Base-by-base conservation (phyloP, 2,113 vertebrate species). In the Sterrhoptilus dennistouni region DNA sequence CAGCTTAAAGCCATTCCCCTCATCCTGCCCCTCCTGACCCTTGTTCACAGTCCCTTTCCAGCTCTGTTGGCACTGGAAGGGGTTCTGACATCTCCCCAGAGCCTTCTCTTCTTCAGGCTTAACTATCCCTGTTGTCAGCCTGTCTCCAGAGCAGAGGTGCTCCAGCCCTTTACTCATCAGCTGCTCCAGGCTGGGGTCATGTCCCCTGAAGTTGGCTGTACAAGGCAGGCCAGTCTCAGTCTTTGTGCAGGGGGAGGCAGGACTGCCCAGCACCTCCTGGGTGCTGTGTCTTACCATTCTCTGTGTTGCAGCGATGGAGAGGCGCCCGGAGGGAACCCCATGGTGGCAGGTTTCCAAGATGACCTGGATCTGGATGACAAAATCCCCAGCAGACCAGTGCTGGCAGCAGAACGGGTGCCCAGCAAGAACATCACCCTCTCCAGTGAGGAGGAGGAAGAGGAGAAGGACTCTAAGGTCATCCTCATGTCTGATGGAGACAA, bases 341-440 rank as follows among this genome's bases (percentile, higher is more conserved):
- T 99, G 99, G 99, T 99, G 33, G 98, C 99, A 2, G 97, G 97
- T 25, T 99, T 99, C 97, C 99, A 99, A 95, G 99, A 99, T 1
- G 99, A 99, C 47, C 97, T 99, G 56, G 99, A 99, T 81, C 97
- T 97, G 3, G 98, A 99, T n/a, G 99, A 99, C 81, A 97, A 90
- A 29, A 96, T 97, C 17, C 97, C 91, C 24, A 65, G 81, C 68
- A 95, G 96, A 42, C 44, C 97, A 13, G 0, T 36, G 23, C 89
- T 80, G 16, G 71, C 97, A 42, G 72, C 87, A 7, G 93, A 95
- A 47, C 95, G 92, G 6, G 76, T 98, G n/a, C 97, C 97, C 36
- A 98, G 98, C 83, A 98, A 98, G 93, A 97, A 98, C 6, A 4
- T 98, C 65, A 96, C 97, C 14, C 93, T 99, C 36, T 99, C 98